phyloP scores from a whole-genome alignment of 2,888 invertebrate species.

The Seladonia tumulorum region DNA sequence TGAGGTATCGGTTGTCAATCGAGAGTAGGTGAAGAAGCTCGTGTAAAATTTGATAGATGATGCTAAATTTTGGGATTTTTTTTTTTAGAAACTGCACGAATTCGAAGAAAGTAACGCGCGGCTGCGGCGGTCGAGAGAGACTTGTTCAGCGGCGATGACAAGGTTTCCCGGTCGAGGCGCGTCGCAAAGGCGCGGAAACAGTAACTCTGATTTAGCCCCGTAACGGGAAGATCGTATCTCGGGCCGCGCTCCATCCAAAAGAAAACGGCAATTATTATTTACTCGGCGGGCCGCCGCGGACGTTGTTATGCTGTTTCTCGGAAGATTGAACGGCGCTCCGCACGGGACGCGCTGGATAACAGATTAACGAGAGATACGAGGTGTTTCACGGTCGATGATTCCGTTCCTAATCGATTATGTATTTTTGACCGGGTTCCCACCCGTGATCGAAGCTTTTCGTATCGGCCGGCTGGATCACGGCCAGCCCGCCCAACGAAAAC shows the following conservation, averaged over 20 bases:
- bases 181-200: constrained; percentile 42
- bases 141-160: constrained; percentile 17
- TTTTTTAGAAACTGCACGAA: not conserved
- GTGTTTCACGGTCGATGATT: constrained; percentile 66
- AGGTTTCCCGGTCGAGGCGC: constrained; percentile 29
- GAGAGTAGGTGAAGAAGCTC: not conserved
- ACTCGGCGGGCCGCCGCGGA: constrained; percentile 10
- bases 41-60: not conserved
- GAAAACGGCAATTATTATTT: constrained; percentile 66
- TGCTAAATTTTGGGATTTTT: not conserved
- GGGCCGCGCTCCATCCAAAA: constrained; percentile 40
- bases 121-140: not conserved
- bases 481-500: constrained; percentile 7
- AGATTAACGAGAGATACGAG: constrained; percentile 68
- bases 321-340: constrained; percentile 54
- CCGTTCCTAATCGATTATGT: constrained; percentile 67
- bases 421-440: constrained; percentile 57
- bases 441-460: constrained; percentile 50
- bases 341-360: constrained; percentile 57
- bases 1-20: too few species aligned
- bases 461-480: constrained; percentile 54
- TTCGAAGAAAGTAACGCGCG: constrained; percentile 23
- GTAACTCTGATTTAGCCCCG: constrained; percentile 40
- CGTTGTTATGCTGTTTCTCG: constrained; percentile 44
- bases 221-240: constrained; percentile 61